Evolutionary conservation across 2,113 vertebrate species (phyloP), one percentile per base, ranked within the genome.

Genomic region (Ammodytes dubius): DNA sequence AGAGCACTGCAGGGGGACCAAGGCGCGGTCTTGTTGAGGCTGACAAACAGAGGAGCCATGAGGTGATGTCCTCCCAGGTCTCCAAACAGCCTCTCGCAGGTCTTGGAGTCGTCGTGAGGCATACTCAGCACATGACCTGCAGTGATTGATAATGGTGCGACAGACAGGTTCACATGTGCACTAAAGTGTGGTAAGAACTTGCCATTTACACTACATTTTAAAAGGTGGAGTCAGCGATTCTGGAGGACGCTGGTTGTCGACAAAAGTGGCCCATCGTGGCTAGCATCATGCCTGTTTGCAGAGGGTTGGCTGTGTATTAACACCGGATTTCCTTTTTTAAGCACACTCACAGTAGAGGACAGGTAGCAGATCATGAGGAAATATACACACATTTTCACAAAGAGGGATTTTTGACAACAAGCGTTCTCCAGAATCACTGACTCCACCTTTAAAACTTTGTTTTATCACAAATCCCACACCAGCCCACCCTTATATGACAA

Each of bases 1-100:
- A 95, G 95, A 52, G 97, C 96, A 0, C 98, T 99, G 94, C 98
- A 99, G 6, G 97, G 97, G 0, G 98, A 99, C 98, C 98, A 99
- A 3, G 98, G 98, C 12, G 95, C 87, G 0, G 89, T 96, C 90
- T 95, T 96, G 94, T 99, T 97, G 69, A 99, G 79, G 81, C 96
- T 96, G 82, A 98, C 72, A 11, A 98, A 97, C 71, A 97, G 85
- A 0, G 98, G 95, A 0, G 98, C 97, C 98, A 99, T 99, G 93
- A 99, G 92, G 47, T 97, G 94, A 89, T 97, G 95, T 57, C 93
- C 93, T 43, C 95, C 95, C 0, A 97, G 94, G 57, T 96, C 92
- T 13, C 97, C 97, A 0, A 99, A 99, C 70, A 96, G 89, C 83
- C 92, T 92, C 81, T 96, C 92, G 0, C 98, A 99, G 74, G 95